Percentiles rank a stretch among this genome's conserved stretches.
These are phyloP conservation scores for Odontophorus gujanensis DNA, from an alignment of 2,113 vertebrate species.

Conservation along the genomic window DNA sequence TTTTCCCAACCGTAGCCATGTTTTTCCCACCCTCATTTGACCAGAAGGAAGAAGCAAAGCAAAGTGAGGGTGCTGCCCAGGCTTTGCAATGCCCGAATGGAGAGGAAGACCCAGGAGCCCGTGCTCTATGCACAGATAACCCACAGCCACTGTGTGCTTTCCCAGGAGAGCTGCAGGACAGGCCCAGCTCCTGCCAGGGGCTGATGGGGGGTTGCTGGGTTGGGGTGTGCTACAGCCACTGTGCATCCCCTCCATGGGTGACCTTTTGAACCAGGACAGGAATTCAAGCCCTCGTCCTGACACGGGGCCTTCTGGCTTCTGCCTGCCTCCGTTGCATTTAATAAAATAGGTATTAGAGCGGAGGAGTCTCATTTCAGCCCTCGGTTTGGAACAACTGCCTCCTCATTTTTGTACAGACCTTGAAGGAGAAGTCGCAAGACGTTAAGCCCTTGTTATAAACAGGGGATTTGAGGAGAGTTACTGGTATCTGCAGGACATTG, in stretches of 20 bases:
- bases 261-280: conserved; percentile 67
- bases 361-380: not conserved
- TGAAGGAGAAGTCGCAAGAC: conserved; percentile 1
- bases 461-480: conserved; percentile 32
- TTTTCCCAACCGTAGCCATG: fast-evolving
- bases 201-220: not conserved
- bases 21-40: not conserved
- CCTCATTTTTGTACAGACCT: conserved; percentile 21
- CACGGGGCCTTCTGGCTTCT: conserved; percentile 1
- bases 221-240: not conserved
- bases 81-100: not conserved
- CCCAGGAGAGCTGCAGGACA: not conserved
- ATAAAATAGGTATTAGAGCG: conserved; percentile 66
- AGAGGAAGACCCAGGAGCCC: not conserved
- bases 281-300: not conserved
- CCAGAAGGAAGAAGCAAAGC: not conserved
- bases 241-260: fast-evolving
- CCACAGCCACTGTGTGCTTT: not conserved
- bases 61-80: fast-evolving
- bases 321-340: conserved; percentile 27
- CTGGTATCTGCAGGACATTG: conserved; percentile 19
- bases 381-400: not conserved
- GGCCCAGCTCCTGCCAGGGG: not conserved
- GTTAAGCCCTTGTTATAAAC: conserved; percentile 24
- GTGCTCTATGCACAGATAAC: not conserved